Base-by-base conservation (phyloP, 2,888 invertebrate genomes). In the Lissocephala sabroskyi region DNA sequence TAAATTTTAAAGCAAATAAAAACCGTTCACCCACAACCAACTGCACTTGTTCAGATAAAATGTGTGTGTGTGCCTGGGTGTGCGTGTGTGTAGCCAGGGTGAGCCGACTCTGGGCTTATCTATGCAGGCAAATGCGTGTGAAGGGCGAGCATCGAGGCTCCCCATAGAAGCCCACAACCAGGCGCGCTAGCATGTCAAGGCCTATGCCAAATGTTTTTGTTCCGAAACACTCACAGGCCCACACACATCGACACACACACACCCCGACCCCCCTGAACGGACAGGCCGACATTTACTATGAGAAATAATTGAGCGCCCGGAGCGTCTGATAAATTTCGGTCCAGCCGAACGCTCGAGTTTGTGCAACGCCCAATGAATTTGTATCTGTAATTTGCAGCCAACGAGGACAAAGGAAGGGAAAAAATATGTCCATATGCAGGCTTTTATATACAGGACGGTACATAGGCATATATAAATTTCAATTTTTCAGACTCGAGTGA, bases 111-210 rank as follows among this genome's bases (percentile, higher is more conserved):
- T n/a, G n/a, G 33, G 14, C 42, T 43, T 42, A 49, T 41, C 29
- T 43, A 7, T 29, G 37, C n/a, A n/a, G n/a, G n/a, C n/a, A n/a
- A n/a, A n/a, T 18, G 10, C 7, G 9, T 39, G n/a, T n/a, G n/a
- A n/a, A n/a, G n/a, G n/a, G n/a, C n/a, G n/a, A n/a, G n/a, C n/a
- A n/a, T n/a, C n/a, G n/a, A n/a, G n/a, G n/a, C 13, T 49, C 45
- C 47, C 32, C 45, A 43, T 43, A 41, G 32, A 47, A 49, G n/a
- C n/a, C n/a, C 17, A 28, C 14, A 41, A 17, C 44, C 36, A 33
- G 16, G 13, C 18, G 28, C 16, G 30, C 26, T 56, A 56, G 32
- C 41, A 55, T 52, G 56, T 59, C 63, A 62, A 62, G 56, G 59
- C 41, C 55, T 29, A 29, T 59, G 46, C 18, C 45, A 45, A 55